Evolutionary conservation across 2,113 vertebrate genomes (phyloP), one percentile per base, ranked within the genome.

Genomic region (Emydura subglobosa): DNA sequence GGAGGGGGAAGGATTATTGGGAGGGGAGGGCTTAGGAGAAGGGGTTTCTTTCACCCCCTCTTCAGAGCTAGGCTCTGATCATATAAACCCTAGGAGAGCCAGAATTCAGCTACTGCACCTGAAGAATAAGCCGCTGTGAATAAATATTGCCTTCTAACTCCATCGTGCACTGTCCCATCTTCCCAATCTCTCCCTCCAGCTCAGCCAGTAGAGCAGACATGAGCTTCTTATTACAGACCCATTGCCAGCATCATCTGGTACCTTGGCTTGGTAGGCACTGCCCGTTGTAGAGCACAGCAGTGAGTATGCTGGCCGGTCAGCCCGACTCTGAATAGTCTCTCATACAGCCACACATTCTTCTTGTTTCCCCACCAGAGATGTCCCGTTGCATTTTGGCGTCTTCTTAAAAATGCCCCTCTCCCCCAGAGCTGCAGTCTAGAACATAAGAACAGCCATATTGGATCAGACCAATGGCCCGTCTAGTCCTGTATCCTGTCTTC

Each of bases 401-500:
- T 79, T 29, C n/a, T 47, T 24, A 47, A 89, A 51, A 78, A 55
- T 84, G 59, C 31, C n/a, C 39, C 78, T 84, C 78, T 50, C 57
- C 0, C 0, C 0, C 24, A 44, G 42, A 76, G 42, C 72, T 3
- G 6, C 21, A 25, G 25, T 27, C 74, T 76, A 25, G 61, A 65
- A 65, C 31, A 65, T 65, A 34, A 21, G 65, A 39, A 21, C 8
- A 8, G 65, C 17, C 7, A 6, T 9, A 17, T 3, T 68, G 31
- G 31, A 29, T 34, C 61, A 65, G 31, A 65, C 61, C 31, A 34
- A 68, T 17, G 61, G 16, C n/a, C 34, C 34, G 17, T 19, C 61
- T 68, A 68, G 61, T 14, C 61, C 34, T 8, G 16, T 68, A 68
- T n/a, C 61, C 31, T 7, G 29, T 34, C 59, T 61, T 16, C 59